phyloP scores from a whole-genome alignment of 2,113 vertebrate genomes.

The Tyto alba region DNA sequence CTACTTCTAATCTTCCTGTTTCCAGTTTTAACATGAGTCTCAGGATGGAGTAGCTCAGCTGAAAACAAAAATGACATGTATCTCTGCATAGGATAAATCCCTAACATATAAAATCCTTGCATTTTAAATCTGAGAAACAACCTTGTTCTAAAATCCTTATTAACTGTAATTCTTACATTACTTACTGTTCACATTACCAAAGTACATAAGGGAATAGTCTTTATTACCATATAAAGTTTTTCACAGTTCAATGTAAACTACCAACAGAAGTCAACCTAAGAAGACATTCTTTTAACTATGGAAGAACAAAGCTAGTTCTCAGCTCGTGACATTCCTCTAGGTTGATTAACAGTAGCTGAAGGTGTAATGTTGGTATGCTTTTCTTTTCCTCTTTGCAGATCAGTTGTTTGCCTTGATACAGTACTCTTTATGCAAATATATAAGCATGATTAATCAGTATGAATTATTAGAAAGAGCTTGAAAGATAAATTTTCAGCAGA shows the following conservation, averaged over 20 bases:
- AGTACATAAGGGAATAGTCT: background rate
- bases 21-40: background rate
- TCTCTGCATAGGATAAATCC: background rate
- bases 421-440: background rate
- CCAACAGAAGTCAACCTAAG: background rate
- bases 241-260: background rate
- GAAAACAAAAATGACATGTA: background rate
- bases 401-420: background rate
- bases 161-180: background rate
- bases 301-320: background rate
- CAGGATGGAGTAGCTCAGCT: background rate
- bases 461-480: slow-evolving; percentile 32
- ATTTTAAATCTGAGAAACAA: background rate
- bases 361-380: background rate
- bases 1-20: background rate
- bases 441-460: background rate
- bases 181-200: background rate
- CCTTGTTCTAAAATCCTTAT: background rate
- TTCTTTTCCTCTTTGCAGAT: background rate
- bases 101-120: background rate
- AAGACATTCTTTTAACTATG: background rate
- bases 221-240: background rate
- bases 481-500: slow-evolving; percentile 20
- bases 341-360: background rate
- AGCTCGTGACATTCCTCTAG: background rate